phyloP scores from a whole-genome alignment of 2,113 vertebrate genomes.

The Rhabdomys dilectus region DNA sequence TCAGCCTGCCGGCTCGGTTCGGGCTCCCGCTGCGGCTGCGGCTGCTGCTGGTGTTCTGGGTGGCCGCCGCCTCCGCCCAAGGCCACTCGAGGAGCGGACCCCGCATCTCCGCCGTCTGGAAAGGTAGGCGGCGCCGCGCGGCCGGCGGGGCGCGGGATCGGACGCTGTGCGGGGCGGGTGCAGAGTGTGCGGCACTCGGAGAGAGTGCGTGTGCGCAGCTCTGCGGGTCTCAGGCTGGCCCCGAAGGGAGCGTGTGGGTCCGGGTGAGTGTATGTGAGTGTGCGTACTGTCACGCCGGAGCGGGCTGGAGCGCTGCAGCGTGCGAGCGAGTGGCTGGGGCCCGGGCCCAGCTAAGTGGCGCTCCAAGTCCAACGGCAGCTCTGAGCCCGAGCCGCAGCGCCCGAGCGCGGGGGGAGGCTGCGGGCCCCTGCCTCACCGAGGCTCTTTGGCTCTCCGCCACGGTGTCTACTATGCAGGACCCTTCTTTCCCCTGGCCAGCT shows the following conservation, averaged over 20 bases:
- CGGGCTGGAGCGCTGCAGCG: constrained; percentile 26
- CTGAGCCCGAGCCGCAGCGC: constrained; percentile 59
- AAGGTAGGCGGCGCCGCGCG: constrained; percentile 74
- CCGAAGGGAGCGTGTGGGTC: constrained; percentile 6
- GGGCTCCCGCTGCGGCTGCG: constrained; percentile 53
- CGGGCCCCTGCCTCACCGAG: constrained; percentile 18
- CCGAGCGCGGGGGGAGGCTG: not conserved
- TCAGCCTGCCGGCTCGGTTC: not conserved
- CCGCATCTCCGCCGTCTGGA: constrained; percentile 78
- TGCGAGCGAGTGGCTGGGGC: constrained; percentile 22
- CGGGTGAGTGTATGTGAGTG: constrained; percentile 32
- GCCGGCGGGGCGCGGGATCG: constrained; percentile 30
- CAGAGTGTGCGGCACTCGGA: constrained; percentile 29
- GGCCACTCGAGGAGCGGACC: constrained; percentile 75
- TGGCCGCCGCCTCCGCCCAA: constrained; percentile 61
- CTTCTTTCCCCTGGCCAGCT: not conserved
- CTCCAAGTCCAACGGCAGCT: constrained; percentile 64
- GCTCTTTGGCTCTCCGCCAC: not conserved
- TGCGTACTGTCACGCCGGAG: constrained; percentile 21
- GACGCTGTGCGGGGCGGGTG: constrained; percentile 34
- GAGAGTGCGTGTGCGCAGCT: constrained; percentile 47
- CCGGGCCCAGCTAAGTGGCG: constrained; percentile 65
- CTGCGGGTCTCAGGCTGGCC: constrained; percentile 57
- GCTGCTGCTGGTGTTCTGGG: constrained; percentile 64
- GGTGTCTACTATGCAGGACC: not conserved